Conservation (phyloP, 2,113 vertebrate genomes). For the Serinus canaria region DNA sequence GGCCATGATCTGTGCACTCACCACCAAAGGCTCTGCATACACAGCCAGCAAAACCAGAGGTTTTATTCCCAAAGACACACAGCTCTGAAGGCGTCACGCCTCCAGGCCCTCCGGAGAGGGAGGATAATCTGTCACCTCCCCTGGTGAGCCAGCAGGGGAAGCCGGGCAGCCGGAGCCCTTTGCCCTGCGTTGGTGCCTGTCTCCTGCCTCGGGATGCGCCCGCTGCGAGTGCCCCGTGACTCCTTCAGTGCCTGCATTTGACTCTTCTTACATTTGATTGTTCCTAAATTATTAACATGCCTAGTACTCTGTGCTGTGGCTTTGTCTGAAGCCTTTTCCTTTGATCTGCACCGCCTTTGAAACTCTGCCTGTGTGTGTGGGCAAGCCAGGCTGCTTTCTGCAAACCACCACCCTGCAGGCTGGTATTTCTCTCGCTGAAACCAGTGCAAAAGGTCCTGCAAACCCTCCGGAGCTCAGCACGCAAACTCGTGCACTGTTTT, state of each 20-base stretch:
- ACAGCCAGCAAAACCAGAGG: background rate
- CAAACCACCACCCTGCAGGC: background rate
- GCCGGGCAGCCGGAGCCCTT: background rate
- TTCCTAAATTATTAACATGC: slow-evolving; percentile 2
- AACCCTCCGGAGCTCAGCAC: background rate
- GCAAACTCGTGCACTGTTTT: background rate
- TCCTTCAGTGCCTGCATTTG: background rate
- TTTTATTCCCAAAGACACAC: background rate
- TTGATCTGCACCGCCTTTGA: slow-evolving; percentile 37
- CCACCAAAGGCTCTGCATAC: background rate
- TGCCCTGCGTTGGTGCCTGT: accelerated
- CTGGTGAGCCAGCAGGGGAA: background rate
- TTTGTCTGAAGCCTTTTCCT: slow-evolving; percentile 12
- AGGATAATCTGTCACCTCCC: background rate
- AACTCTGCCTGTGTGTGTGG: background rate
- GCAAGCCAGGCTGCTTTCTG: background rate
- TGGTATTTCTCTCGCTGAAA: background rate
- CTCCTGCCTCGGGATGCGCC: background rate
- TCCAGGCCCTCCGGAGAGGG: background rate
- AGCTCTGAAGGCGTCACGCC: accelerated
- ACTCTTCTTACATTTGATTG: background rate
- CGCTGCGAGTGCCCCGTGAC: background rate
- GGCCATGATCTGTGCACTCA: background rate
- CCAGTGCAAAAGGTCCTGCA: background rate
- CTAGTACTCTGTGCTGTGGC: background rate